These are phyloP conservation scores for Gortyna flavago DNA, from an alignment of 2,888 invertebrate species.

Conservation along the genomic window DNA sequence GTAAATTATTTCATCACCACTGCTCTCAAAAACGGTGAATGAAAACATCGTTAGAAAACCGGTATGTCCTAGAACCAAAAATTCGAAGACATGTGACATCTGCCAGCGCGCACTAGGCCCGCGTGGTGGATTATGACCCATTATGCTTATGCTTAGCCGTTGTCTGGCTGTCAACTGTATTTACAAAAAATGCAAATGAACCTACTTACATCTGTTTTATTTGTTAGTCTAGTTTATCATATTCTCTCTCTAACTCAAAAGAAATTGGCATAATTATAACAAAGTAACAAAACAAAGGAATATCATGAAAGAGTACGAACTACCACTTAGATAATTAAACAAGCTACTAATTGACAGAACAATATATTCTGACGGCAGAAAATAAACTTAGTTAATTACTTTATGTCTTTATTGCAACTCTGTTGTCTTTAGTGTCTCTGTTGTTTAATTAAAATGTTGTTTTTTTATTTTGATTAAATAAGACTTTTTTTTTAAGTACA, in stretches of 20 bases:
- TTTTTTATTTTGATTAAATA: background rate
- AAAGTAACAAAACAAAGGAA: slow-evolving; percentile 37
- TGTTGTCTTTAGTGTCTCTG: too few relatives aligned
- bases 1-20: too few relatives aligned
- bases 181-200: background rate
- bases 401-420: slow-evolving; percentile 22
- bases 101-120: too few relatives aligned
- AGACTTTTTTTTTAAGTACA: background rate
- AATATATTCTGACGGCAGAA: slow-evolving; percentile 24
- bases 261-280: slow-evolving; percentile 10
- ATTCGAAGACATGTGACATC: too few relatives aligned
- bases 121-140: too few relatives aligned
- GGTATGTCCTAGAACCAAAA: too few relatives aligned
- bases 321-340: slow-evolving; percentile 50
- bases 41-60: too few relatives aligned
- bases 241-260: slow-evolving; percentile 1
- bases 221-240: background rate
- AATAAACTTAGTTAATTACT: slow-evolving; percentile 46
- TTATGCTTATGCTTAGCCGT: too few relatives aligned
- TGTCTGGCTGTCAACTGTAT: too few relatives aligned
- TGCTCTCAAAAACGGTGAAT: too few relatives aligned
- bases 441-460: background rate
- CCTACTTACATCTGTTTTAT: background rate
- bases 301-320: slow-evolving; percentile 21
- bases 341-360: slow-evolving; percentile 44